Evolutionary conservation across 2,888 invertebrate species (phyloP).

Genomic region (Meganola albula): DNA sequence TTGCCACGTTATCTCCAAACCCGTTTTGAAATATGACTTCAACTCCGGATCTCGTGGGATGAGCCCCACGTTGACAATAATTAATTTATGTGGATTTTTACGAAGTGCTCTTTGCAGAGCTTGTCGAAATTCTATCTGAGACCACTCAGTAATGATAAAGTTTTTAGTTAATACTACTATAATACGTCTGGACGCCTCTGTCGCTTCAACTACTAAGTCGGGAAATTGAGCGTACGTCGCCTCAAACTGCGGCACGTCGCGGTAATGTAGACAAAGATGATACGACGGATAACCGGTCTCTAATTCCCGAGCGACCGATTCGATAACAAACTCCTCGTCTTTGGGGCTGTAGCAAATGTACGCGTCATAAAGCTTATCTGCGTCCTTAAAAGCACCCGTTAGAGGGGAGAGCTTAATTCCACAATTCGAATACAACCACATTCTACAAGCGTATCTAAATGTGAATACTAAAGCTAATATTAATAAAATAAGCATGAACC

Average conservation of each 20-base stretch:
- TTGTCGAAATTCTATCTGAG: slow-evolving; percentile 91
- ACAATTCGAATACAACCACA: slow-evolving; percentile 93
- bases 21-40: slow-evolving; percentile 91
- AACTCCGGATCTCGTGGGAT: slow-evolving; percentile 92
- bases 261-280: slow-evolving; percentile 91
- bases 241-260: slow-evolving; percentile 87
- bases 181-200: slow-evolving; percentile 91
- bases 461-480: slow-evolving; percentile 88
- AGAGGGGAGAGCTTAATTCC: slow-evolving; percentile 89
- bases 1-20: slow-evolving; percentile 91
- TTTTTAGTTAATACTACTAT: slow-evolving; percentile 92
- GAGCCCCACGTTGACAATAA: slow-evolving; percentile 88
- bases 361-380: slow-evolving; percentile 93
- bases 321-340: slow-evolving; percentile 93
- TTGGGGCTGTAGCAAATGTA: slow-evolving; percentile 95
- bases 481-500: slow-evolving; percentile 86
- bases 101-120: slow-evolving; percentile 92
- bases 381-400: slow-evolving; percentile 84
- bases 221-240: slow-evolving; percentile 83
- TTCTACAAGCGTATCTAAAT: slow-evolving; percentile 90
- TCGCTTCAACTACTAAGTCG: slow-evolving; percentile 89
- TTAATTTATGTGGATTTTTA: slow-evolving; percentile 89
- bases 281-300: slow-evolving; percentile 89
- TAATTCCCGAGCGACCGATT: slow-evolving; percentile 89
- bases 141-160: slow-evolving; percentile 95